Evolutionary conservation across 1,140 invertebrate species (phyloP).

Genomic region (Nautilus pompilius): DNA sequence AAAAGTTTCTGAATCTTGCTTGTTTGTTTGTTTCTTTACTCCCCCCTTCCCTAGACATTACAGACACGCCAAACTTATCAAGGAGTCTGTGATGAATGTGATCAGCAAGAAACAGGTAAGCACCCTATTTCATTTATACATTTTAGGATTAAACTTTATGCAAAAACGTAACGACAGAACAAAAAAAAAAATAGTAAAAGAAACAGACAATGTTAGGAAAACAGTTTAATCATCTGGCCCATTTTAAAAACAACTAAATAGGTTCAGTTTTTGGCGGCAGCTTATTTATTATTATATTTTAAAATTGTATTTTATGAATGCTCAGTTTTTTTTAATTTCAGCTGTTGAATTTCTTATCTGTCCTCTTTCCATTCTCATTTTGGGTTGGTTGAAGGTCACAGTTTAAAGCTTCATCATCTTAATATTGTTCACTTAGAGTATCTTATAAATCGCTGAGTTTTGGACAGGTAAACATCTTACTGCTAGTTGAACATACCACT

Average conservation of each 20-base stretch:
- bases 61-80: conserved; percentile 80
- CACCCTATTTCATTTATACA: neutral
- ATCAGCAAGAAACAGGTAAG: conserved; percentile 82
- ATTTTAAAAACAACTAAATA: too few species aligned
- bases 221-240: neutral
- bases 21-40: too few species aligned
- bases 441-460: too few species aligned
- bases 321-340: too few species aligned
- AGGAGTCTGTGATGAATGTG: conserved; percentile 84
- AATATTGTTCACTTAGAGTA: too few species aligned
- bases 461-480: too few species aligned
- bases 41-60: conserved; percentile 59
- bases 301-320: neutral
- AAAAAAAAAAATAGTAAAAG: neutral
- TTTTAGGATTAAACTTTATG: neutral
- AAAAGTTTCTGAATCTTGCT: too few species aligned
- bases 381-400: too few species aligned
- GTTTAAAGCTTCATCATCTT: too few species aligned
- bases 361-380: too few species aligned
- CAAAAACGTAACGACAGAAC: neutral
- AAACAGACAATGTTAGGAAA: neutral
- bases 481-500: too few species aligned
- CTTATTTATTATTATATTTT: neutral
- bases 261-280: neutral
- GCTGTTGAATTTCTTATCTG: too few species aligned